These are phyloP conservation scores for Gymnobelideus leadbeateri DNA, from an alignment of 2,113 vertebrate species.

Conservation along the genomic window DNA sequence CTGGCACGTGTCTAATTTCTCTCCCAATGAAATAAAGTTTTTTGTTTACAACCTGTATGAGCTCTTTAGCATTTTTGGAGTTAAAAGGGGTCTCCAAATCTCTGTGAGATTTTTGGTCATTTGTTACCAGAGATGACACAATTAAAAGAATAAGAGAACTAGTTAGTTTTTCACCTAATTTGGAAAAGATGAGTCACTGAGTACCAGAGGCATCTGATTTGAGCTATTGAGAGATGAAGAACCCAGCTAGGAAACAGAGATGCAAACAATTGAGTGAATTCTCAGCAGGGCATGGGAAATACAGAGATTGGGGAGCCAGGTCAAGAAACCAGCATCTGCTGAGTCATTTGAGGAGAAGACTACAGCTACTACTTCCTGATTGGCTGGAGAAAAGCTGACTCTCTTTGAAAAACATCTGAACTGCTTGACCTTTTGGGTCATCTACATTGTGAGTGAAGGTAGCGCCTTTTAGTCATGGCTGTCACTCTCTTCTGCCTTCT, in stretches of 20 bases:
- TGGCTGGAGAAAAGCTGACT: background rate
- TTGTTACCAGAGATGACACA: background rate
- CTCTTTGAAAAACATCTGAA: background rate
- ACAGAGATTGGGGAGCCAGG: background rate
- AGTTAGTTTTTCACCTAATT: background rate
- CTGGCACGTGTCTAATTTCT: background rate
- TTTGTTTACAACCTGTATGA: background rate
- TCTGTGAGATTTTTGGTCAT: background rate
- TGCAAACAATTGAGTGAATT: background rate
- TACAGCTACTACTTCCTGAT: background rate
- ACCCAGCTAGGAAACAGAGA: background rate
- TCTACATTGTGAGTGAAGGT: background rate
- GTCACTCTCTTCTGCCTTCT: background rate
- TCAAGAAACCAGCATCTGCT: background rate
- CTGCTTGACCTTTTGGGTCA: background rate
- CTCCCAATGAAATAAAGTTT: background rate
- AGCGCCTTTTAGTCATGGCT: background rate
- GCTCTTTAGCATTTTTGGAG: background rate
- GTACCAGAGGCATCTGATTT: background rate
- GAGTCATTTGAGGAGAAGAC: background rate
- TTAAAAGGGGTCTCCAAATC: background rate
- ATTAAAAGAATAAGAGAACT: background rate
- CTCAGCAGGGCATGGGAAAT: background rate
- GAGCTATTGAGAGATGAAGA: background rate
- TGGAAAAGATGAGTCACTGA: background rate